phyloP scores from a whole-genome alignment of 2,797 vertebrate species.

The Lerista edwardsae region DNA sequence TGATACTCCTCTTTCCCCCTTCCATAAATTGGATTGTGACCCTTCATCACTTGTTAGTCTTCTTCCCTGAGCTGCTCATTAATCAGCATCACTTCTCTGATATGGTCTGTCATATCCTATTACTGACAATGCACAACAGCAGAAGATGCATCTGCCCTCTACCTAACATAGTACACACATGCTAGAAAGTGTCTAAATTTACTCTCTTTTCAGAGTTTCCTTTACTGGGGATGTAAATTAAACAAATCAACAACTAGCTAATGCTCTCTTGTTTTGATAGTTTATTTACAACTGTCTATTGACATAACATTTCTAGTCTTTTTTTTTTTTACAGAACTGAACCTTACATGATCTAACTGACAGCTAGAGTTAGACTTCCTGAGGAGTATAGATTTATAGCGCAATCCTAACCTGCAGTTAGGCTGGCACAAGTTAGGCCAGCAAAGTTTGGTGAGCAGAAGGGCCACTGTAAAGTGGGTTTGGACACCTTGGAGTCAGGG shows the following conservation, averaged over 20 bases:
- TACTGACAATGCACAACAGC: constrained; percentile 60
- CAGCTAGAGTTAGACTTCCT: constrained; percentile 9
- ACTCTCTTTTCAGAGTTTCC: constrained; percentile 46
- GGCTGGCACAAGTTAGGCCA: too few relatives aligned
- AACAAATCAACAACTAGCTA: constrained; percentile 36
- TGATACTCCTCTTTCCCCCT: constrained; percentile 55
- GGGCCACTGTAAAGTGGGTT: too few relatives aligned
- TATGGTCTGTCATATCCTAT: constrained; percentile 55
- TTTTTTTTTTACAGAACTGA: constrained; percentile 10
- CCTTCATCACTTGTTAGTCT: constrained; percentile 62
- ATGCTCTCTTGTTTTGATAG: constrained; percentile 1
- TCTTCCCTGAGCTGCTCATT: constrained; percentile 60
- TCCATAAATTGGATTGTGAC: constrained; percentile 65
- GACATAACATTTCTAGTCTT: constrained; percentile 20
- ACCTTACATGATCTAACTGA: background rate
- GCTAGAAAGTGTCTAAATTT: constrained; percentile 5
- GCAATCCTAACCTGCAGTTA: too few relatives aligned
- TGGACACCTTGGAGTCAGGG: too few relatives aligned
- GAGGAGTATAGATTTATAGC: background rate
- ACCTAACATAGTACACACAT: constrained; percentile 47
- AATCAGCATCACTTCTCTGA: constrained; percentile 68
- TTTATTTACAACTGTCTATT: constrained; percentile 27
- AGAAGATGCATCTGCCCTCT: constrained; percentile 34
- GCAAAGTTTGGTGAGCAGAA: too few relatives aligned
- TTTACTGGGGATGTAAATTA: constrained; percentile 54